Base-by-base conservation (phyloP, 1,140 invertebrate genomes). In the Diploscapter pachys region DNA sequence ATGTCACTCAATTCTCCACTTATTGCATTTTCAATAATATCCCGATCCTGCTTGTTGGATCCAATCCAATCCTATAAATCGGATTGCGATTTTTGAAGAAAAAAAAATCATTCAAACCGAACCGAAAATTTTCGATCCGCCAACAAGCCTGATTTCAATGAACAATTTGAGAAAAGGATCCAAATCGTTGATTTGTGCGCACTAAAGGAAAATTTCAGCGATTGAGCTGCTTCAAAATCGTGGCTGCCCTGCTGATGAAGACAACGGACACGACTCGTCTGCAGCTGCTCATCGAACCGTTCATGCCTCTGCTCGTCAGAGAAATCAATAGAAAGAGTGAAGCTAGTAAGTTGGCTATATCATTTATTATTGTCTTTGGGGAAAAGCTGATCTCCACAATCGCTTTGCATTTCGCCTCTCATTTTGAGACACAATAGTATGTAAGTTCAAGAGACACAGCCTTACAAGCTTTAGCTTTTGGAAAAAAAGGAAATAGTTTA, bases 181-280 rank as follows among this genome's bases (percentile, higher is more conserved):
- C 9, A 11, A 59, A 59, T 11, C 31, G 9, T 59, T 59, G 31
- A 59, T 31, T 31, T 31, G 31, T 31, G 31, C 1, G 31, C 9
- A 59, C 9, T 59, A 59, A 59, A 59, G 31, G 57, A 59, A 59
- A 59, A 59, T 59, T 75, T 65, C 69, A 78, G 77, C 66, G 77
- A 72, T 51, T 66, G 8, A 78, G 52, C 62, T 63, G 72, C 48
- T 78, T 78, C 54, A 78, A 78, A 69, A 52, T 76, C 3, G 63
- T 63, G 5, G 77, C 77, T 51, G 77, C 77, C n/a, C 56, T 78
- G 9, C 64, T 72, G 51, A 59, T 78, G 4, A 67, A 55, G 57
- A 48, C 61, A 49, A 63, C 56, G 52, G 69, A 78, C 31, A 4
- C 50, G 8, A 55, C 50, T 52, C 54, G 61, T 11, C 53, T n/a